Base-by-base conservation (phyloP, 2,797 vertebrate species). In the Helicolenus hilgendorfi region DNA sequence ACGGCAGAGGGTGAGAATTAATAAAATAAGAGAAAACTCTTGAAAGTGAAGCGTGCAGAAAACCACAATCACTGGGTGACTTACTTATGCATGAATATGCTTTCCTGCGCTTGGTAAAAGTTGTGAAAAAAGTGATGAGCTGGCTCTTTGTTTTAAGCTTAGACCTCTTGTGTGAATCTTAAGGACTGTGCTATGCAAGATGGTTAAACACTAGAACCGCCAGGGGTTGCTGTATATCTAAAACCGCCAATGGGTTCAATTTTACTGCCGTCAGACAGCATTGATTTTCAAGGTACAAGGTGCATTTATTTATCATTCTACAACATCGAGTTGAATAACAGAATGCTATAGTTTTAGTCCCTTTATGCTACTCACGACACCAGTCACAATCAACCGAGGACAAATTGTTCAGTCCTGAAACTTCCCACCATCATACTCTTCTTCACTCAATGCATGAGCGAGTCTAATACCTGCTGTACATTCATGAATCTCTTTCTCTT, bases 1-100 rank as follows among this genome's bases (percentile, higher is more conserved):
- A 73, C 31, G 38, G 63, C 72, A 79, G 38, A 87, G 82, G 74
- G 63, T 79, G 71, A 77, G 83, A 79, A 91, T 89, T 88, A 88
- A 91, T 91, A 87, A 89, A 94, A 91, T 67, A 88, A 83, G 29
- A 85, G 65, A 84, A 81, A 91, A 85, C 71, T 81, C 83, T 73
- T 58, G 27, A 81, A 89, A 77, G 59, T 55, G 62, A 83, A 78
- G 35, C 7, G 18, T 79, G 31, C 63, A 59, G 74, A 84, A 84
- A 84, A 81, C 71, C 38, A 79, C 53, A 77, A 64, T 69, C 29
- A 75, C 27, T 18, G 35, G 64, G 72, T 67, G 79, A 84, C 80
- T 90, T 80, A 88, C 86, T 90, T 88, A 87, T 93, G 78, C 68
- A 84, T 72, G 38, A 69, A 78, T 81, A 65, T 79, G 69, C 84